A percentile compares a stretch with the other conserved stretches of the same genome.
These are phyloP conservation scores for Zosterops borbonicus DNA, from an alignment of 2,113 vertebrate genomes.

Conservation along the genomic window DNA sequence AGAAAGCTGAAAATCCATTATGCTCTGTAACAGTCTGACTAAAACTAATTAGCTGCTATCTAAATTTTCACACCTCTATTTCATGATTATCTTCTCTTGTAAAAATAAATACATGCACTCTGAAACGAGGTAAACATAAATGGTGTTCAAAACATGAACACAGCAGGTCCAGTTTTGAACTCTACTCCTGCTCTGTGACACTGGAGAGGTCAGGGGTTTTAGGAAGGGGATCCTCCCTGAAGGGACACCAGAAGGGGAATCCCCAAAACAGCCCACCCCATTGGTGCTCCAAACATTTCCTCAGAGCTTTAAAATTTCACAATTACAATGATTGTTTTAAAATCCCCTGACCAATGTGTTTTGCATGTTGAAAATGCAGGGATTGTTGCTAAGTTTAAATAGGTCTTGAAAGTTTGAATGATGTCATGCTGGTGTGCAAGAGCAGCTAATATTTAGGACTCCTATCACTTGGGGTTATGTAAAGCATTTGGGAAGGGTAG, in stretches of 20 bases:
- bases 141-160: background rate
- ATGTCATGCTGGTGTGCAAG: background rate
- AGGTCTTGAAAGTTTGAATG: background rate
- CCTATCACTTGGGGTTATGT: background rate
- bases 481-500: background rate
- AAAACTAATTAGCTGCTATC: slow-evolving; percentile 78
- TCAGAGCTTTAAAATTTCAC: background rate
- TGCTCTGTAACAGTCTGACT: slow-evolving; percentile 67
- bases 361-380: background rate
- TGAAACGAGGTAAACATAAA: slow-evolving; percentile 20
- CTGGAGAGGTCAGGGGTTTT: fast-evolving
- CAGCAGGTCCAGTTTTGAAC: background rate
- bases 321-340: background rate
- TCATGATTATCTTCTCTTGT: slow-evolving; percentile 64
- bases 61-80: slow-evolving; percentile 77
- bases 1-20: slow-evolving; percentile 75
- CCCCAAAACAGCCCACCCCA: fast-evolving
- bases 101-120: slow-evolving; percentile 40
- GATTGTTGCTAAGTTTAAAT: background rate
- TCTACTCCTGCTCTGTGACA: background rate
- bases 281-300: background rate
- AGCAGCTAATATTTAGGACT: background rate
- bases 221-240: background rate
- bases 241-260: background rate
- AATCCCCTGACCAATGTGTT: background rate